Conservation (phyloP, 2,113 vertebrate genomes). For the Hydropotes inermis region DNA sequence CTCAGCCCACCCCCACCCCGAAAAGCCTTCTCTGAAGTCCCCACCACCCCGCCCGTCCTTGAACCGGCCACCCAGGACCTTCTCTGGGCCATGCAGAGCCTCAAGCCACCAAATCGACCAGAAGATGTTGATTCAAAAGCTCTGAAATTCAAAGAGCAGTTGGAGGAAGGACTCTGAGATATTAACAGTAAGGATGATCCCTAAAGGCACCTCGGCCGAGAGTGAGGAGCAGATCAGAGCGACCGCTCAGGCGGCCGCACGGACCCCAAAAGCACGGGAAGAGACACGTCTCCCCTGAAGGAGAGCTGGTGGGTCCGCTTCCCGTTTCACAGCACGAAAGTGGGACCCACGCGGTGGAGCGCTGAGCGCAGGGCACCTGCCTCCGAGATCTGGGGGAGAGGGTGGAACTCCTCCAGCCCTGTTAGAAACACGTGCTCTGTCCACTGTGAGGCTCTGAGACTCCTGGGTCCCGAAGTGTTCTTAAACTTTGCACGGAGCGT, state of each 20-base stretch:
- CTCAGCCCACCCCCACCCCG: neutral
- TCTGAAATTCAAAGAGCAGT: neutral
- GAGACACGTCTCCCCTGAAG: accelerated
- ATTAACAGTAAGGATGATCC: accelerated
- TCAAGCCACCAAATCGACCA: too few relatives aligned
- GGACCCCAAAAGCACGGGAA: neutral
- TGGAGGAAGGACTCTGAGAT: neutral
- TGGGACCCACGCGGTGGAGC: neutral
- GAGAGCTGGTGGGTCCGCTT: too few relatives aligned
- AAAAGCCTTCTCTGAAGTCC: neutral
- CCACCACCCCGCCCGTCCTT: too few relatives aligned
- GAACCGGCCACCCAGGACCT: neutral
- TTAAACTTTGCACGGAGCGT: too few relatives aligned
- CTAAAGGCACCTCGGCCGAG: neutral
- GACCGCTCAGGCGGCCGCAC: neutral
- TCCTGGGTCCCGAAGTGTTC: accelerated
- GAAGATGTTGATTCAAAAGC: neutral
- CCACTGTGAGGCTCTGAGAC: neutral
- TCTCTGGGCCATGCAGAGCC: neutral
- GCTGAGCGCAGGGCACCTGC: accelerated
- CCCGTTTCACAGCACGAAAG: neutral
- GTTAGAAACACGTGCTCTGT: neutral
- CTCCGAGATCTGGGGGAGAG: neutral
- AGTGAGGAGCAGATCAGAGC: accelerated
- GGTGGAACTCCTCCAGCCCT: too few relatives aligned